Evolutionary conservation across 2,888 invertebrate species (phyloP), one percentile per base, ranked within the genome.

Genomic region (Priocnemis perturbator): DNA sequence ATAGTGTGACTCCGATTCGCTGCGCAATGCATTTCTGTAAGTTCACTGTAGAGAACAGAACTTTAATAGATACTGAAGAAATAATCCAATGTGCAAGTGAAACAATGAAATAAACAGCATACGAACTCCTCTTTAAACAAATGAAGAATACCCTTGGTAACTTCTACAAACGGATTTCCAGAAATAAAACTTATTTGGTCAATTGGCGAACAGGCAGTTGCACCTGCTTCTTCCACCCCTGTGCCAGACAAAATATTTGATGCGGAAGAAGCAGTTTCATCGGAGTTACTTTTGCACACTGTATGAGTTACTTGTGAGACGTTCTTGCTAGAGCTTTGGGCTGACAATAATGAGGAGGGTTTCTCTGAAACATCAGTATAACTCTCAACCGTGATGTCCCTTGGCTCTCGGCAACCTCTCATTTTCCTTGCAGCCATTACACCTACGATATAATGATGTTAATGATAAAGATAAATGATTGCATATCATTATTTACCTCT

Each of bases 161-260:
- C 95, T 90, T 99, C 99, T 0, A 99, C 97, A 83, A 95, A 94
- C 0, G 98, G 99, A 91, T 99, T 99, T 3, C 99, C 99, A 81
- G 96, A 97, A 81, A 96, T 96, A 90, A 98, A 98, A 67, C 76
- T 85, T 7, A 89, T 88, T 72, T 89, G 84, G 72, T 87, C 84
- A 2, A 84, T 73, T 21, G 83, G 75, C n/a, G 77, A 67, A 48
- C 83, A 83, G 5, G 84, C 81, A 44, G 84, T 78, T 2, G 83
- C 81, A 37, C 82, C 82, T 17, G 79, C 78, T 60, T 76, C 79
- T 15, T 88, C 87, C 3, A 67, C 76, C 1, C 79, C 58, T n/a
- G 17, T 23, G n/a, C 60, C 63, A 67, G 76, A 79, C 17, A 81
- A 73, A 21, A 71, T 47, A 58, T 68, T 58, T 23, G 64, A 52